Conservation (phyloP, 2,113 vertebrate genomes). For the Gambusia affinis region DNA sequence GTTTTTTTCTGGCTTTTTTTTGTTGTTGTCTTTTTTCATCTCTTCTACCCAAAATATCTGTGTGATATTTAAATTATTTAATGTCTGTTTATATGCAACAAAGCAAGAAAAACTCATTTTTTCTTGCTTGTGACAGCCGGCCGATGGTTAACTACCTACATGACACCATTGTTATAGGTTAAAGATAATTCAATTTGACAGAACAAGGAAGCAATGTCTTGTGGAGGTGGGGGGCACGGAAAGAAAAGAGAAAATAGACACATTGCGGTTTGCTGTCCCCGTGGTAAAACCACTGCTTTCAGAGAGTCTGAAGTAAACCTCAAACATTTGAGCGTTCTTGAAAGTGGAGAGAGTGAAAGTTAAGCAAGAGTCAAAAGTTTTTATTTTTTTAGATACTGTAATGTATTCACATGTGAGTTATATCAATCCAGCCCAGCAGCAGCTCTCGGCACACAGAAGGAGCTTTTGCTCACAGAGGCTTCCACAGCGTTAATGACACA, state of each 20-base stretch:
- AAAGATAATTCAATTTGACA: conserved; percentile 44
- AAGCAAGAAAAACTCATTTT: not conserved
- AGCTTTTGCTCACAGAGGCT: not conserved
- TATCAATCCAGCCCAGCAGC: not conserved
- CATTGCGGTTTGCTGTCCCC: not conserved
- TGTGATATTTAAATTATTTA: too few relatives aligned
- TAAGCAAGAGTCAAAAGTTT: not conserved
- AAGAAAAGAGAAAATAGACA: not conserved
- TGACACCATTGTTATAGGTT: not conserved
- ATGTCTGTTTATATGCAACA: too few relatives aligned
- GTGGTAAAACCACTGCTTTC: not conserved
- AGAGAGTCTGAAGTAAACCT: not conserved
- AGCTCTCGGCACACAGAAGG: not conserved
- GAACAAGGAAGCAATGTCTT: conserved; percentile 15
- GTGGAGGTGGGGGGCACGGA: too few relatives aligned
- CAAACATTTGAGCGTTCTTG: not conserved
- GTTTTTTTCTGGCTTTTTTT: too few relatives aligned
- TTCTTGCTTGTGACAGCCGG: not conserved
- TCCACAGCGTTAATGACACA: not conserved
- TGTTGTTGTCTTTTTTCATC: too few relatives aligned
- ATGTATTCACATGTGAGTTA: not conserved
- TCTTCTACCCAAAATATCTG: too few relatives aligned
- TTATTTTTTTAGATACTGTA: too few relatives aligned
- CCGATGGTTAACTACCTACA: conserved; percentile 11
- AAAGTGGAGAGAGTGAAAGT: not conserved